phyloP scores from a whole-genome alignment of 53 echinoderm and acorn worm genomes.

The Paracentrotus lividus region DNA sequence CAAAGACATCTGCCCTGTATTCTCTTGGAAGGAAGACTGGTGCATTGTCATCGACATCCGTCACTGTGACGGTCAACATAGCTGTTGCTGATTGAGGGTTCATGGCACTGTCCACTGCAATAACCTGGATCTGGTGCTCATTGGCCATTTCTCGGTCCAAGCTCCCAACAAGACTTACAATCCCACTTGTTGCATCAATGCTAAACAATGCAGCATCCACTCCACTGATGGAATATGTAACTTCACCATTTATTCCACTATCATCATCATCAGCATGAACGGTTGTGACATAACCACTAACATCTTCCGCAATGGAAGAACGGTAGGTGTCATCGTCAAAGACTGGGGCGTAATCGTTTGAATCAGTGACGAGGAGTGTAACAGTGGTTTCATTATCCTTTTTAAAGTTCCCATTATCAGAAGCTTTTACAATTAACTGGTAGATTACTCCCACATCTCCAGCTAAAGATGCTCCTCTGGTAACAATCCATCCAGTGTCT shows the following conservation, averaged over 20 bases:
- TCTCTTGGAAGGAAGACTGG: conserved; percentile 82
- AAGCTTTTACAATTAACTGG: conserved; percentile 78
- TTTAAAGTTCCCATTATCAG: conserved; percentile 78
- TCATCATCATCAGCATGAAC: conserved; percentile 85
- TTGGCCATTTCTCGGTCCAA: conserved; percentile 82
- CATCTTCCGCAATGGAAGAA: conserved; percentile 77
- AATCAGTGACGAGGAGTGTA: conserved; percentile 78
- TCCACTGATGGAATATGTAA: conserved; percentile 85
- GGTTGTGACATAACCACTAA: conserved; percentile 71
- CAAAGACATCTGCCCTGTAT: conserved; percentile 87
- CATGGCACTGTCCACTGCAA: conserved; percentile 83
- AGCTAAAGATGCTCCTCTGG: conserved; percentile 66
- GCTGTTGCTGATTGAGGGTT: conserved; percentile 62
- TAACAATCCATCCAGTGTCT: conserved; percentile 85
- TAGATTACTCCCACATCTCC: conserved; percentile 78
- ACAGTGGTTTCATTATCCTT: conserved; percentile 73
- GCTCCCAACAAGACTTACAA: conserved; percentile 75
- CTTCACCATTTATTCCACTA: conserved; percentile 88
- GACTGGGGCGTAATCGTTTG: conserved; percentile 79
- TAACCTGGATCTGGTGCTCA: conserved; percentile 81
- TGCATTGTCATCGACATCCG: conserved; percentile 91
- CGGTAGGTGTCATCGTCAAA: conserved; percentile 74
- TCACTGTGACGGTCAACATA: conserved; percentile 74
- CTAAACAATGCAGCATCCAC: conserved; percentile 77
- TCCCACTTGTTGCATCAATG: conserved; percentile 78